These are phyloP conservation scores for Rhagologus leucostigma DNA, from an alignment of 2,113 vertebrate species.

Conservation along the genomic window DNA sequence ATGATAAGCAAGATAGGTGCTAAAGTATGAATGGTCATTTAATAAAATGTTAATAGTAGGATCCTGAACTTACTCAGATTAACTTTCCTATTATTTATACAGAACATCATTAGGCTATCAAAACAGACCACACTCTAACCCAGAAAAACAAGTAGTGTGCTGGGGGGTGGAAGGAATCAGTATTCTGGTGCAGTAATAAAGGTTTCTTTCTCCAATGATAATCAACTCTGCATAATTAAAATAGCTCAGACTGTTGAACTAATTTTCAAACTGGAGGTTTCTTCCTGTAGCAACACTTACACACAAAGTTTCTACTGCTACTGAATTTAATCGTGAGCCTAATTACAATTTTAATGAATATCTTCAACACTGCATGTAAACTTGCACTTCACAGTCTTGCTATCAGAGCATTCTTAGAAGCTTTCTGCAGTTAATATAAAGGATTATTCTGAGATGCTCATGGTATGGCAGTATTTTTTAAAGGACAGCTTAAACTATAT, in stretches of 20 bases:
- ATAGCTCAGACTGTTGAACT: conserved; percentile 78
- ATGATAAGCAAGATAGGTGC: neutral
- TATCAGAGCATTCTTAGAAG: conserved; percentile 68
- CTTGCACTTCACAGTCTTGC: conserved; percentile 68
- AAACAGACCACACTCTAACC: conserved; percentile 62
- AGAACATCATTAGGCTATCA: conserved; percentile 66
- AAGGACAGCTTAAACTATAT: neutral
- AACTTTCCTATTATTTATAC: conserved; percentile 56
- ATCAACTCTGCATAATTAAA: conserved; percentile 82
- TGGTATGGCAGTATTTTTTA: conserved; percentile 2
- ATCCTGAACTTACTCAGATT: conserved; percentile 34
- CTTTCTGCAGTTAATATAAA: conserved; percentile 71
- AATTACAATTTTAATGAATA: conserved; percentile 85
- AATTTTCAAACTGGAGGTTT: conserved; percentile 80
- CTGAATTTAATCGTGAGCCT: conserved; percentile 80
- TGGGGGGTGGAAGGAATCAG: conserved; percentile 40
- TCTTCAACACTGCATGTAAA: conserved; percentile 77
- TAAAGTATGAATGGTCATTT: neutral
- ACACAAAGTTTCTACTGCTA: conserved; percentile 75
- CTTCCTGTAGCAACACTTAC: conserved; percentile 78
- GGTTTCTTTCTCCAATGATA: conserved; percentile 77
- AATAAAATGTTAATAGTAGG: conserved; percentile 31
- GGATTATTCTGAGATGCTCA: conserved; percentile 38
- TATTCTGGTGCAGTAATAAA: conserved; percentile 75
- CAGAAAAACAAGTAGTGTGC: conserved; percentile 55